Evolutionary conservation across 2,113 vertebrate species (phyloP), one percentile per base, ranked within the genome.

Genomic region (Prietella phreatophila): DNA sequence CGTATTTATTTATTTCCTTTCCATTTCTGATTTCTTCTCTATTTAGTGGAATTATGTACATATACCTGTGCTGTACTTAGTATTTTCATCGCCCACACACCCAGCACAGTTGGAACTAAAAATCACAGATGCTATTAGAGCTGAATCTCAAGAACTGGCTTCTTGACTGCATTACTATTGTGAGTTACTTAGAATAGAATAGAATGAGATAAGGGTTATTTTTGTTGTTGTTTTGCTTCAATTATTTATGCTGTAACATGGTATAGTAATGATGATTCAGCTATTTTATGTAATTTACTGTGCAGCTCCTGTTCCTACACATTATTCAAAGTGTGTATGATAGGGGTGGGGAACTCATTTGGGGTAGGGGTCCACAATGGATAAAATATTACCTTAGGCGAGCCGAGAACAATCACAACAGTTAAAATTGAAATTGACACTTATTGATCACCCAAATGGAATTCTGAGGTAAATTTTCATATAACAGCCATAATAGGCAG

Each of bases 241-340:
- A 63, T 79, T 65, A 65, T 39, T 36, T 56, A 22, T 30, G 30
- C 65, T 56, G 19, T 73, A 33, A 84, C 71, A 84, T 42, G 25
- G 61, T 33, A 71, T 55, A 53, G n/a, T 7, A 79, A 79, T 60
- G 50, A 42, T 36, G 39, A 61, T 63, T 42, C 55, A 85, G 82
- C 63, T 65, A 36, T 84, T 58, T 71, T 80, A 42, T 73, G 58
- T 84, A 61, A 88, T 78, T 47, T 86, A 84, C 27, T 86, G 42
- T 84, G 50, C 27, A 87, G 76, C 50, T 14, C n/a, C 33, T 50
- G n/a, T 30, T 33, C 55, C 55, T 81, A 58, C 65, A 81, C 75
- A 67, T 33, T n/a, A 60, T 89, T 86, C 81, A 71, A 75, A 85
- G 71, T 22, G 20, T 53, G 85, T 79, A 79, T 71, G 81, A 47